phyloP scores from a whole-genome alignment of 1,140 invertebrate genomes.

The Formica exsecta region DNA sequence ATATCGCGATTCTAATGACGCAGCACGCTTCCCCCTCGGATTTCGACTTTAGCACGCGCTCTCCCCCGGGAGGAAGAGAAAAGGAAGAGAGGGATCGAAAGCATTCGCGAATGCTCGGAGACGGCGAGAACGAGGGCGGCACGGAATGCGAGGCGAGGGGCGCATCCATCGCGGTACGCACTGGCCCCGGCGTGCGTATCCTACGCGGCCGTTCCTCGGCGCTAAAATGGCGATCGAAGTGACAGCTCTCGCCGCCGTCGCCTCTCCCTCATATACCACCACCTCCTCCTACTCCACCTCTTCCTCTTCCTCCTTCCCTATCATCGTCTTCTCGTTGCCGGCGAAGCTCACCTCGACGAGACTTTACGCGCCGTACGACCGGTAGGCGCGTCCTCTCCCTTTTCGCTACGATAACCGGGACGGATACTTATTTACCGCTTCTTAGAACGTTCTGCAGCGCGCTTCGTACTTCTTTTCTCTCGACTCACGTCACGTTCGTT shows the following conservation, averaged over 20 bases:
- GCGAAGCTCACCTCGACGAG: slow-evolving; percentile 35
- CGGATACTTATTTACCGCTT: slow-evolving; percentile 35
- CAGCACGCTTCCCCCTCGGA: slow-evolving; percentile 17
- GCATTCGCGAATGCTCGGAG: slow-evolving; percentile 44
- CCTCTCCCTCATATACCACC: background rate
- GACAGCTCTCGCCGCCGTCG: slow-evolving; percentile 80
- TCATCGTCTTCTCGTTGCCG: slow-evolving; percentile 18
- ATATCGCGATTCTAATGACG: background rate
- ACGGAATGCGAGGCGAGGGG: background rate
- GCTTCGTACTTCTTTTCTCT: slow-evolving; percentile 12
- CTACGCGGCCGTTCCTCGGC: slow-evolving; percentile 76
- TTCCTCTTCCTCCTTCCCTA: background rate
- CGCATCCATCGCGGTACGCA: slow-evolving; percentile 73
- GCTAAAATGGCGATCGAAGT: slow-evolving; percentile 86
- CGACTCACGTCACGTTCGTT: background rate
- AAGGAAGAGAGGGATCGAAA: background rate
- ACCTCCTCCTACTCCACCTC: slow-evolving; percentile 2
- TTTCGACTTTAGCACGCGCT: slow-evolving; percentile 15
- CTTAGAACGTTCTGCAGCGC: background rate
- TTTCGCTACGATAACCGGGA: slow-evolving; percentile 5
- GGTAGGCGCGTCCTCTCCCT: slow-evolving; percentile 56
- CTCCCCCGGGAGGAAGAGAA: background rate
- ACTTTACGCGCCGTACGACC: slow-evolving; percentile 60
- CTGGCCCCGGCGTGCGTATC: slow-evolving; percentile 81
- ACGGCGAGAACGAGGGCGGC: too few species aligned